Base-by-base conservation (phyloP, 2,113 vertebrate species). In the Aldabrachelys gigantea region DNA sequence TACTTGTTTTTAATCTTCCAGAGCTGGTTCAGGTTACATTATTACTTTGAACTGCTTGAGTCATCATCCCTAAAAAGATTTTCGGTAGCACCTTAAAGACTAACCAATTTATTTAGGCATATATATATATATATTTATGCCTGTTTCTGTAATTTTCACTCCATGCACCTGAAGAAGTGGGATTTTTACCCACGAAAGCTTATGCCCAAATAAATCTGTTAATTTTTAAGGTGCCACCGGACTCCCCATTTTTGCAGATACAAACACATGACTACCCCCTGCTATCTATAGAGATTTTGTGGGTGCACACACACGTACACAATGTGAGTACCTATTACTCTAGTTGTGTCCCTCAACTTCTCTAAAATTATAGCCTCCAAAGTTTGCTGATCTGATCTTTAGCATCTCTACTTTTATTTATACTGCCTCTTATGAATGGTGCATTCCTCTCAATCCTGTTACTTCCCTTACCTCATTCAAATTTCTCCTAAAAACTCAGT, bases 401-500 rank as follows among this genome's bases (percentile, higher is more conserved):
- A 14, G 16, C 14, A 38, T n/a, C 35, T n/a, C 35, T 69, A 47
- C 78, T 5, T 82, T 80, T 93, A 84, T 72, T 17, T 24, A 13
- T 54, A 82, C 44, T 80, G 84, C 3, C 31, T 4, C 16, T 6
- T 85, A 31, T 53, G 78, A 56, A 56, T 1, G 19, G 29, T 49
- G 59, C 25, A 24, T 0, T 38, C 2, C 13, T 92, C 93, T 0
- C 2, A 90, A 81, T 35, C 62, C 1, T 25, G 1, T 52, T 5
- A 17, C 83, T 82, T 13, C 8, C 57, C 91, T 47, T 6, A 3
- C 56, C 94, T 85, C 50, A 65, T 29, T 85, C 25, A 65, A 62
- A 91, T 82, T 8, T 8, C 2, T 72, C 25, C 14, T 38, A 82
- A 21, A 90, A 65, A 21, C 62, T 72, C 19, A 22, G 21, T 72